Evolutionary conservation across 2,888 invertebrate genomes (phyloP), one percentile per base, ranked within the genome.

Genomic region (Lycophotia porphyrea): DNA sequence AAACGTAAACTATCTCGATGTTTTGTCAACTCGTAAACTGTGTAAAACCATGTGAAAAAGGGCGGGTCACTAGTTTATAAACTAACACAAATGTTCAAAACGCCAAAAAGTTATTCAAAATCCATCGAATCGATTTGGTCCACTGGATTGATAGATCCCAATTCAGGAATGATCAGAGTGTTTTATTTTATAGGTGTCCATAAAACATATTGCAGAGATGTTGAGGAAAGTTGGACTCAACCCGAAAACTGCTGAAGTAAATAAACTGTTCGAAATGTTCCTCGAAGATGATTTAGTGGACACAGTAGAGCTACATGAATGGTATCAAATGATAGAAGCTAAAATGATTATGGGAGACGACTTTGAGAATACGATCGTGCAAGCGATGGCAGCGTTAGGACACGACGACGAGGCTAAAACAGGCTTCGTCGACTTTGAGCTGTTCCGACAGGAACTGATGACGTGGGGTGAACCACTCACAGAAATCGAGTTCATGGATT

Each of bases 281-380:
- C 89, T 96, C 1, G 96, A 96, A 91, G 96, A 96, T 71, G 96
- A 96, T 5, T 86, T 91, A 0, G 95, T 95, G 0, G 96, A 96
- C 67, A 94, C 93, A 0, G 94, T 96, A 0, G 95, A 96, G 75
- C 93, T 90, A 31, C 95, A 95, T 76, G 96, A 96, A 80, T 96
- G 92, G 90, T 86, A 93, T 21, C 92, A 93, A 64, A 96, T 96
- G 95, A 92, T 96, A n/a, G 96, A 96, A 89, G 94, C 93, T 11
- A 96, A 96, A 87, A 93, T 95, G 88, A 88, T 77, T 27, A 93
- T 93, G 94, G 95, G 95, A 0, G 96, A 96, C 73, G 96, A 96
- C 61, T 93, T 95, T 42, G 96, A 96, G 80, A 42, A 87, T 1
- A 94, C 87, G 0, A 91, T 96, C 0, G 92, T 91, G 0, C 92